phyloP scores from a whole-genome alignment of 2,113 vertebrate genomes.

The Ondatra zibethicus region DNA sequence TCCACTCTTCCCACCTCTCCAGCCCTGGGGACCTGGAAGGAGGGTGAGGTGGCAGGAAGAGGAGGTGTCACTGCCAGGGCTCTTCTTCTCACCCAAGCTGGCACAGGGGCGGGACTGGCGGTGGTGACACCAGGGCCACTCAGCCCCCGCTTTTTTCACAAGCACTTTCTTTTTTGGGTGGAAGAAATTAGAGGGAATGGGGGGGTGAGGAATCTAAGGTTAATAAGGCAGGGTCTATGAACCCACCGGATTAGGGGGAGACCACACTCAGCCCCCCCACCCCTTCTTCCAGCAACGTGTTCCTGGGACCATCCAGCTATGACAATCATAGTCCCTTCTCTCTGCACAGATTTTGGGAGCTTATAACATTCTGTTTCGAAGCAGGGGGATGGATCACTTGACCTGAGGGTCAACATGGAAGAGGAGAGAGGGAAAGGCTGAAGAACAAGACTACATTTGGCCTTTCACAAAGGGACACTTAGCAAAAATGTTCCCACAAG shows the following conservation, averaged over 20 bases:
- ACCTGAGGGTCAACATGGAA: background rate
- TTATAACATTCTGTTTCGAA: background rate
- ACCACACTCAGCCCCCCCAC: background rate
- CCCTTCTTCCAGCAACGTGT: background rate
- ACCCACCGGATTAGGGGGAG: background rate
- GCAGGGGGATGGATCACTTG: background rate
- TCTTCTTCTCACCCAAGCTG: slow-evolving; percentile 82
- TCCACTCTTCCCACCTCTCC: slow-evolving; percentile 39
- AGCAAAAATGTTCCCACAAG: slow-evolving; percentile 1
- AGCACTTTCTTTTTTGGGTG: slow-evolving; percentile 79
- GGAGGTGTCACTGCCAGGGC: slow-evolving; percentile 66
- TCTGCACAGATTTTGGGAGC: background rate
- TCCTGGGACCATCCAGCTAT: background rate
- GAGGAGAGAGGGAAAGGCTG: background rate
- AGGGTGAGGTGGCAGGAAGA: slow-evolving; percentile 67
- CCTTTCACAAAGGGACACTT: slow-evolving; percentile 35
- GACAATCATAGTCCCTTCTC: background rate
- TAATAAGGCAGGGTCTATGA: background rate
- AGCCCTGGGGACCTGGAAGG: slow-evolving; percentile 47
- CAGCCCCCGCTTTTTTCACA: slow-evolving; percentile 81
- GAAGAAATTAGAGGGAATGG: slow-evolving; percentile 58
- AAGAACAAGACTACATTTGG: background rate
- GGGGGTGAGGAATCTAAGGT: background rate
- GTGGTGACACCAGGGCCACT: slow-evolving; percentile 71
- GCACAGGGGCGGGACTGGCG: slow-evolving; percentile 75